Evolutionary conservation across 2,888 invertebrate genomes (phyloP).

Genomic region (Digitonthophagus gazella): DNA sequence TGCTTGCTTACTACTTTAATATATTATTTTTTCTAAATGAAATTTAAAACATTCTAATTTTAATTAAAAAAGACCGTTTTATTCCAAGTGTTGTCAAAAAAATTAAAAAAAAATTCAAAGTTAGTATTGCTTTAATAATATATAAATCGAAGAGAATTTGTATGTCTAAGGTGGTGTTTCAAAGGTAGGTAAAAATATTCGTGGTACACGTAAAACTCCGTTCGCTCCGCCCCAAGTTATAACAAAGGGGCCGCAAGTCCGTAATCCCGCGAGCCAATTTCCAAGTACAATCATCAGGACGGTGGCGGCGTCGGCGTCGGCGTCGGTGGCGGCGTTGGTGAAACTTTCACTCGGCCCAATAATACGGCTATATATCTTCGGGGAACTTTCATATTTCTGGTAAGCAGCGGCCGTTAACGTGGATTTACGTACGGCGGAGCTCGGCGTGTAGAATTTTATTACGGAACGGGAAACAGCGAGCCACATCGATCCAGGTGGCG

Average conservation of each 20-base stretch:
- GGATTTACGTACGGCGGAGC: slow-evolving; percentile 5
- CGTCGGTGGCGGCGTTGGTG: not conserved
- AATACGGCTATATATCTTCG: slow-evolving; percentile 10
- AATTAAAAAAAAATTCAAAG: too few species aligned
- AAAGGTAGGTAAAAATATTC: not conserved
- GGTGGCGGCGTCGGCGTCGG: not conserved
- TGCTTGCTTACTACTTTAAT: too few species aligned
- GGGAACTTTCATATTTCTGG: slow-evolving; percentile 14
- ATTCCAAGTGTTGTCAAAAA: too few species aligned
- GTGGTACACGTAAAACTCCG: not conserved
- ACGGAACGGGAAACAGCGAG: slow-evolving; percentile 33
- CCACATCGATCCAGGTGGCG: slow-evolving; percentile 9
- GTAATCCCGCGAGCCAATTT: not conserved
- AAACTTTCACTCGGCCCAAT: not conserved
- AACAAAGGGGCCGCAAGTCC: not conserved
- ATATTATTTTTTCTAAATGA: too few species aligned
- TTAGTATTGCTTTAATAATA: too few species aligned
- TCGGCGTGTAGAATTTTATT: slow-evolving; percentile 34
- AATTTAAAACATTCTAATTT: too few species aligned
- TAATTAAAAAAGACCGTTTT: too few species aligned
- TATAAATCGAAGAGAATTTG: not conserved
- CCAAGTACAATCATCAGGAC: not conserved
- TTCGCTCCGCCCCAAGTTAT: not conserved
- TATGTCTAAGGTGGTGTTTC: not conserved
- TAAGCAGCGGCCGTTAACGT: slow-evolving; percentile 14